Percentiles rank a stretch among this genome's conserved stretches.
Conservation (phyloP, 2,888 invertebrate genomes). For the Hipparchia semele region DNA sequence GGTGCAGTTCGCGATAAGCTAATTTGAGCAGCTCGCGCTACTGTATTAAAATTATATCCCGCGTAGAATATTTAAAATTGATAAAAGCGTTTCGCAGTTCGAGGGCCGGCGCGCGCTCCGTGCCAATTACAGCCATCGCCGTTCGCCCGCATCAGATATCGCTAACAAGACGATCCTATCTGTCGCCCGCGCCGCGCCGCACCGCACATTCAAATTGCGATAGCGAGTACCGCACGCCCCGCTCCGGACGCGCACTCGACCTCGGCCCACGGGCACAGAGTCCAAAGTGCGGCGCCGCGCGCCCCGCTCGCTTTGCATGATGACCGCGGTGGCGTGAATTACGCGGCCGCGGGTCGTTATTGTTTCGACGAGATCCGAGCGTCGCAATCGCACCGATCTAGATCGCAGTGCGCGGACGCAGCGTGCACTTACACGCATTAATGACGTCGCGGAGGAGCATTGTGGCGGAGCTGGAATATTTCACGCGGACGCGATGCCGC, state of each 20-base stretch:
- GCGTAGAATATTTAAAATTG: slow-evolving; percentile 53
- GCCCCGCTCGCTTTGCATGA: slow-evolving; percentile 68
- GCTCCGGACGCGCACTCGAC: not conserved
- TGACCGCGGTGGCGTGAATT: slow-evolving; percentile 79
- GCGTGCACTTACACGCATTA: slow-evolving; percentile 40
- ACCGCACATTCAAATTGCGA: slow-evolving; percentile 72
- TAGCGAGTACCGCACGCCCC: slow-evolving; percentile 44
- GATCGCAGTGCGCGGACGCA: slow-evolving; percentile 38
- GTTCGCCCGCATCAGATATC: slow-evolving; percentile 72
- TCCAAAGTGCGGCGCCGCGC: not conserved
- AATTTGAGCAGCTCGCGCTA: slow-evolving; percentile 41
- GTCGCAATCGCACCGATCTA: slow-evolving; percentile 34
- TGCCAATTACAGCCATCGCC: slow-evolving; percentile 72
- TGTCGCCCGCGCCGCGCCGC: slow-evolving; percentile 47
- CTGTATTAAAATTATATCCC: slow-evolving; percentile 45
- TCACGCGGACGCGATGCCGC: slow-evolving; percentile 76
- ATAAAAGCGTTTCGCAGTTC: slow-evolving; percentile 50
- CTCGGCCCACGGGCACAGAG: not conserved
- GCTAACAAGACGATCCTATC: slow-evolving; percentile 81
- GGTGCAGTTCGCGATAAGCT: slow-evolving; percentile 34
- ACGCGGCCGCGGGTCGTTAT: slow-evolving; percentile 76
- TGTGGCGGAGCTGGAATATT: slow-evolving; percentile 69
- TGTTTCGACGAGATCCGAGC: slow-evolving; percentile 39
- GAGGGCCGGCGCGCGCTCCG: slow-evolving; percentile 61
- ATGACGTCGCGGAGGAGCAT: slow-evolving; percentile 47